Conservation (phyloP, 2,113 vertebrate species). For the Scomber colias region DNA sequence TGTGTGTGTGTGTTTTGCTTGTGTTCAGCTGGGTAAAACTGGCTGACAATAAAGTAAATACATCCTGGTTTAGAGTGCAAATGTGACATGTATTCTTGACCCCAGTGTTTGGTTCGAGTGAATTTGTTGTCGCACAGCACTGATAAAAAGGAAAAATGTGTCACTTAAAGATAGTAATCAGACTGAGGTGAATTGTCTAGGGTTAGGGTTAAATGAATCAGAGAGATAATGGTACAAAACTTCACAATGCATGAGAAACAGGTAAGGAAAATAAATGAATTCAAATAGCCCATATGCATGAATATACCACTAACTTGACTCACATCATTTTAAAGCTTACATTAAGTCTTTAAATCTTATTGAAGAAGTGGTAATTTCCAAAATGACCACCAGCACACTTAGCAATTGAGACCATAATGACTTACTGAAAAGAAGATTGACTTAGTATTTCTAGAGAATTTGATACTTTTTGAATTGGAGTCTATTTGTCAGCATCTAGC, state of each 20-base stretch:
- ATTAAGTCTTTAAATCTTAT: too few relatives aligned
- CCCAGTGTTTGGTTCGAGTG: neutral
- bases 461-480: too few relatives aligned
- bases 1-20: neutral
- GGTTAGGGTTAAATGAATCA: too few relatives aligned
- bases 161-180: neutral
- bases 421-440: too few relatives aligned
- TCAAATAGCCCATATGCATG: neutral
- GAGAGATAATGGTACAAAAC: neutral
- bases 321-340: neutral
- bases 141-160: neutral
- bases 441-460: too few relatives aligned
- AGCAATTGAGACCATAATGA: too few relatives aligned
- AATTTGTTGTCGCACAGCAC: neutral
- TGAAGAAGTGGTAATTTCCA: too few relatives aligned
- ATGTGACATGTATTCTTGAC: constrained; percentile 6
- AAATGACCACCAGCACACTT: too few relatives aligned
- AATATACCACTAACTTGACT: neutral
- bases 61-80: neutral
- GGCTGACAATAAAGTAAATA: neutral
- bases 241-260: neutral
- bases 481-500: too few relatives aligned
- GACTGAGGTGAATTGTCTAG: neutral
- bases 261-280: neutral
- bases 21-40: constrained; percentile 13